Evolutionary conservation across 1,140 invertebrate genomes (phyloP).

Genomic region (Stegodyphus mimosarum): DNA sequence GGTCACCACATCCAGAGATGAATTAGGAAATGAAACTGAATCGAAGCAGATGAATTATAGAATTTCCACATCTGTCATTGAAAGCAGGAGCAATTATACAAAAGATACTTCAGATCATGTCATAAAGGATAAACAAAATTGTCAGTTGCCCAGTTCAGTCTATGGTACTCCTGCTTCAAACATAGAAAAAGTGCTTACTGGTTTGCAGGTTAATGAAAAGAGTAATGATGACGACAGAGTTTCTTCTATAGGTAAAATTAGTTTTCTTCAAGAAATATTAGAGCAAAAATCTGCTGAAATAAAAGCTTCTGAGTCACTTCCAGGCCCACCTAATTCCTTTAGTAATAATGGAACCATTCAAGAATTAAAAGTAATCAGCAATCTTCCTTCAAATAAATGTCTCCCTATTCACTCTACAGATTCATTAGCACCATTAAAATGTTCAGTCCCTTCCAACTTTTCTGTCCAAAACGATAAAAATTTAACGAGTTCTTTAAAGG

Average conservation of each 20-base stretch:
- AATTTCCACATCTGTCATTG: slow-evolving; percentile 30
- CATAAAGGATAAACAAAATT: slow-evolving; percentile 22
- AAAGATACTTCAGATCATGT: slow-evolving; percentile 4
- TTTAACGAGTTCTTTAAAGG: neutral
- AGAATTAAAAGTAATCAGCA: slow-evolving; percentile 6
- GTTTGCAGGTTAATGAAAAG: slow-evolving; percentile 2
- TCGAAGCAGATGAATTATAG: slow-evolving; percentile 28
- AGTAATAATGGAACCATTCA: neutral
- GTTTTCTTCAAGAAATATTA: slow-evolving; percentile 48
- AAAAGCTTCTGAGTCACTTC: neutral
- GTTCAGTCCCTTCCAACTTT: neutral
- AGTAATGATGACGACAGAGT: neutral
- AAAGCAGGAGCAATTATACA: slow-evolving; percentile 8
- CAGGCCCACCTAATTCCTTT: too few relatives aligned
- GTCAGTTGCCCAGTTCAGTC: slow-evolving; percentile 53
- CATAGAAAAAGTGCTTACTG: slow-evolving; percentile 51
- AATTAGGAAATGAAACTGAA: slow-evolving; percentile 1
- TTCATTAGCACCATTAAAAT: neutral
- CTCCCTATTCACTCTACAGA: neutral
- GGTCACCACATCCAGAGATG: too few relatives aligned
- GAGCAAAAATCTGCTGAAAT: slow-evolving; percentile 23
- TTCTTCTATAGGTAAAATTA: slow-evolving; percentile 4
- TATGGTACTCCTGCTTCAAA: slow-evolving; percentile 50
- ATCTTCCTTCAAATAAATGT: neutral
- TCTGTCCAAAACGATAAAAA: neutral